Evolutionary conservation across 2,888 invertebrate species (phyloP).

Genomic region (Rhopalosiphum nymphaeae): DNA sequence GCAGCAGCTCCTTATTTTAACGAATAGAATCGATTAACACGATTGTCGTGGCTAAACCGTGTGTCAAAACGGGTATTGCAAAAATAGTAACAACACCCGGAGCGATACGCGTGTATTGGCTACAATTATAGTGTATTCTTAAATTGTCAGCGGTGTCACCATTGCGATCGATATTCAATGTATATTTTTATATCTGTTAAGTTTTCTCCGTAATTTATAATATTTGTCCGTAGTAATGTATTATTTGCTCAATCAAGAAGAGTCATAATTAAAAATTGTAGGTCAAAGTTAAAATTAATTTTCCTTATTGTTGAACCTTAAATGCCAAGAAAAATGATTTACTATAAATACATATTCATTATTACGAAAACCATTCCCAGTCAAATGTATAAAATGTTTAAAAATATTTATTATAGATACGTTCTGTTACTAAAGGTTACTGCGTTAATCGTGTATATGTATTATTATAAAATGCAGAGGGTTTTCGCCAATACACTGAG

Average conservation of each 20-base stretch:
- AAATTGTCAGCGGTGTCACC: conserved; percentile 14
- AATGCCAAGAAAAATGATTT: neutral
- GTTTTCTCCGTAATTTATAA: neutral
- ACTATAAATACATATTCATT: neutral
- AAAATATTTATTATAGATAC: neutral
- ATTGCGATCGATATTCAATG: neutral
- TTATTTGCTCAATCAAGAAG: neutral
- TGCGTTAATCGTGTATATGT: neutral
- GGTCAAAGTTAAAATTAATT: neutral
- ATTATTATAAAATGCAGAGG: neutral
- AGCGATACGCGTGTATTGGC: neutral
- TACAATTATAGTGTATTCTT: neutral
- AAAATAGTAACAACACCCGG: neutral
- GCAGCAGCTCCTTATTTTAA: conserved; percentile 29
- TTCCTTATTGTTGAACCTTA: neutral
- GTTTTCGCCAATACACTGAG: neutral
- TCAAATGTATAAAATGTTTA: neutral
- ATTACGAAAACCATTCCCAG: neutral
- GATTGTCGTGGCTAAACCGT: neutral
- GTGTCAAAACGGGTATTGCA: conserved; percentile 39
- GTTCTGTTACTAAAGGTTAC: neutral
- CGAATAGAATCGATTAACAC: conserved; percentile 11
- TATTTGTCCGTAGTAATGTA: neutral
- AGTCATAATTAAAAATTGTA: neutral
- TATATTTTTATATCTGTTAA: neutral